A percentile compares a stretch with the other conserved stretches of the same genome.
Evolutionary conservation across 1,140 invertebrate species (phyloP).

Genomic region (Spodoptera frugiperda): DNA sequence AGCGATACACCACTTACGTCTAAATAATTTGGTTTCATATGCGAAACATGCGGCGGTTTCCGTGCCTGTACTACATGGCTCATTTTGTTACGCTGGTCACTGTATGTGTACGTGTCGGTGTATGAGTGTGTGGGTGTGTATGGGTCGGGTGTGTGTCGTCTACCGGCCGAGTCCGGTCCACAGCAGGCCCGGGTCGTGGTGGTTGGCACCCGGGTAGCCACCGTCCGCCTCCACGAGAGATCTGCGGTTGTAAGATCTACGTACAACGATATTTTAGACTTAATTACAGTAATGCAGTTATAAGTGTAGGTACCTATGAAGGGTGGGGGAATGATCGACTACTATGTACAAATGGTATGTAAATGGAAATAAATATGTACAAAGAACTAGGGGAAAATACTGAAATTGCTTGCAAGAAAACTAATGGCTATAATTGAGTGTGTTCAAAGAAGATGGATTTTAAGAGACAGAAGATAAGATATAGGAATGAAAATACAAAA

Average conservation of each 20-base stretch:
- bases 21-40: slow-evolving; percentile 39
- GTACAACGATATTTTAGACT: slow-evolving; percentile 75
- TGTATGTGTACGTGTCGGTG: background rate
- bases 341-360: background rate
- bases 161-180: slow-evolving; percentile 82
- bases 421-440: background rate
- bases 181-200: slow-evolving; percentile 80
- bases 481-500: background rate
- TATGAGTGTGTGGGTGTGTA: slow-evolving; percentile 2
- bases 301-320: background rate
- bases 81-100: slow-evolving; percentile 16
- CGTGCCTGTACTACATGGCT: slow-evolving; percentile 1
- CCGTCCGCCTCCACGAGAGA: slow-evolving; percentile 76
- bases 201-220: slow-evolving; percentile 75
- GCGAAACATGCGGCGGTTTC: background rate
- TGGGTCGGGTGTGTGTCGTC: slow-evolving; percentile 49
- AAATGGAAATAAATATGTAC: background rate
- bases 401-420: background rate
- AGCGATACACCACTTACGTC: slow-evolving; percentile 38
- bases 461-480: background rate
- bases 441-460: background rate
- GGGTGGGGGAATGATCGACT: too few species aligned
- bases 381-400: background rate
- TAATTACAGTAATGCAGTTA: slow-evolving; percentile 43
- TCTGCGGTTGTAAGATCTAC: slow-evolving; percentile 85